Evolutionary conservation across 1,140 invertebrate species (phyloP), one percentile per base, ranked within the genome.

Genomic region (Drosophila nebulosa): DNA sequence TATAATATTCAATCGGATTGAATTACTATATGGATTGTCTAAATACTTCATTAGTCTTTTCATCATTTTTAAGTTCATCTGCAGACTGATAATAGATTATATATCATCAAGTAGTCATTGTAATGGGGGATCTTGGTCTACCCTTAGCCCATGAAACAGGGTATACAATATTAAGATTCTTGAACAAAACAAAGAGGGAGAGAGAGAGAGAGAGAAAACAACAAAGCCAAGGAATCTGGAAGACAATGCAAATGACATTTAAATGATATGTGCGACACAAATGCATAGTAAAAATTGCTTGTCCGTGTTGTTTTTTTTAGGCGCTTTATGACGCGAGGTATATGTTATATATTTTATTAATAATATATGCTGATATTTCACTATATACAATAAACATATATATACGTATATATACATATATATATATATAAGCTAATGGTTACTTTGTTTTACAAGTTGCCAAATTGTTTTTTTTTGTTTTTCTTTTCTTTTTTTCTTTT

Each of bases 181-280:
- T n/a, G n/a, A n/a, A 36, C 12, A 50, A 52, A 39, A 69, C 14
- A 53, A 42, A 64, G 39, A 46, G 22, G 16, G 24, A 24, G 24
- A 24, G 24, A 50, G 27, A 70, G 50, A 53, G 16, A 27, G 27
- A 9, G 27, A 30, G 27, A 30, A 55, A 56, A 2, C 30, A 63
- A 58, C 35, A 30, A 30, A 10, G 7, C 52, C 46, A 16, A 63
- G 46, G 68, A 69, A 53, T 60, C 22, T 27, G n/a, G 12, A 53
- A 53, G 24, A 68, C 42, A 76, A 80, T 80, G 78, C 72, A 76
- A 80, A 79, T 78, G 10, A 22, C 30, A 64, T 51, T 75, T 46
- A 69, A 79, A 67, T 70, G 24, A 60, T 72, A 72, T 64, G 58
- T 62, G 58, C 77, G 80, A 86, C 81, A 85, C 78, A 74, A 81